A percentile compares a stretch with the other conserved stretches of the same genome.
Conservation (phyloP, 2,797 vertebrate species). For the Mormyrops boulengeri region DNA sequence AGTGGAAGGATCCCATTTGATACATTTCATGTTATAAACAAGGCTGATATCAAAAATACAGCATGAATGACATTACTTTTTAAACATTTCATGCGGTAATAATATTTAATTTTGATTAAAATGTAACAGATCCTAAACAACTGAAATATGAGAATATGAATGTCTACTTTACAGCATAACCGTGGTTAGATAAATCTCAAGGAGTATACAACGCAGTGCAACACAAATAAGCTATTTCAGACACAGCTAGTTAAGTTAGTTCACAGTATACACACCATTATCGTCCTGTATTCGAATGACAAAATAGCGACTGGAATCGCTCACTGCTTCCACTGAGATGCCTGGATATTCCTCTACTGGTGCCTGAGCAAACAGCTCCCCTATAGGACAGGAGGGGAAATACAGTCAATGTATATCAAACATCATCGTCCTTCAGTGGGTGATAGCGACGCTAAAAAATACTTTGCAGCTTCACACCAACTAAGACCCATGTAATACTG, state of each 20-base stretch:
- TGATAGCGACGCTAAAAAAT: background rate
- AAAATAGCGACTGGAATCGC: constrained; percentile 90
- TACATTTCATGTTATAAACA: background rate
- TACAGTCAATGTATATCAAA: background rate
- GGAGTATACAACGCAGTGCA: background rate
- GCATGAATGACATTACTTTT: background rate
- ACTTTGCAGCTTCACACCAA: background rate
- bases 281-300: constrained; percentile 90
- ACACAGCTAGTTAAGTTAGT: background rate
- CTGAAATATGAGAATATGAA: background rate
- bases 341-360: constrained; percentile 83
- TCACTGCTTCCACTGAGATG: constrained; percentile 79
- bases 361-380: constrained; percentile 87
- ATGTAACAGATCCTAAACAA: background rate
- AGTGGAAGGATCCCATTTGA: background rate
- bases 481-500: background rate
- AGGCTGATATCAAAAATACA: background rate
- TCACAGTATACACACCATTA: constrained; percentile 61
- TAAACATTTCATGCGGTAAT: background rate
- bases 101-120: background rate
- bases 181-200: background rate
- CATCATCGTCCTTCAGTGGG: background rate
- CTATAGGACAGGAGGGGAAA: constrained; percentile 47
- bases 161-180: background rate
- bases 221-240: background rate